Evolutionary conservation across 2,888 invertebrate genomes (phyloP).

Genomic region (Tinea pellionella): DNA sequence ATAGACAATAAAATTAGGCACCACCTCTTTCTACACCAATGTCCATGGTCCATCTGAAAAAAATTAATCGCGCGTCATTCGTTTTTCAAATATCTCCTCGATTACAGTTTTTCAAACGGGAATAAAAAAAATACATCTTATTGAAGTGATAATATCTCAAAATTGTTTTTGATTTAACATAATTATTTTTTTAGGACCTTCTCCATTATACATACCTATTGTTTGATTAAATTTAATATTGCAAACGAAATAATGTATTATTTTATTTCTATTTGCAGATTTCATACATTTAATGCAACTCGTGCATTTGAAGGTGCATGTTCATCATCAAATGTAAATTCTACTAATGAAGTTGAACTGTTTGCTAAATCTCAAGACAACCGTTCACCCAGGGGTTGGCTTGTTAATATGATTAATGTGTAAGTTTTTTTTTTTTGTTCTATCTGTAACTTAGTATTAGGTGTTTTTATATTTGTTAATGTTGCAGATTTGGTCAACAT

Average conservation of each 20-base stretch:
- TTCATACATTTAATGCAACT: conserved; percentile 87
- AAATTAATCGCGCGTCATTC: too few relatives aligned
- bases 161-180: too few relatives aligned
- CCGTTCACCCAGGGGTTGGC: conserved; percentile 92
- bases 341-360: not conserved
- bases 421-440: conserved; percentile 30
- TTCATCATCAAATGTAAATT: not conserved
- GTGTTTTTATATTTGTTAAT: conserved; percentile 11
- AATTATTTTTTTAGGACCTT: too few relatives aligned
- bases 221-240: too few relatives aligned
- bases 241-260: not conserved
- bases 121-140: too few relatives aligned
- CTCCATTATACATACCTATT: too few relatives aligned
- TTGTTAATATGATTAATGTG: conserved; percentile 94
- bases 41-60: too few relatives aligned
- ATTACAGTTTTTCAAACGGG: too few relatives aligned
- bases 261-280: conserved; percentile 57
- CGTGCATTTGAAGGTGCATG: conserved; percentile 75
- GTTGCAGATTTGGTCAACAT: conserved; percentile 83
- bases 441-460: not conserved
- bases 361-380: conserved; percentile 80
- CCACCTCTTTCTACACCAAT: too few relatives aligned
- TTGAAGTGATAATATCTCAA: too few relatives aligned
- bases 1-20: too few relatives aligned
- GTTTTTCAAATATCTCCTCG: too few relatives aligned